Evolutionary conservation across 2,797 vertebrate genomes (phyloP).

Genomic region (Sorex maritimensis): DNA sequence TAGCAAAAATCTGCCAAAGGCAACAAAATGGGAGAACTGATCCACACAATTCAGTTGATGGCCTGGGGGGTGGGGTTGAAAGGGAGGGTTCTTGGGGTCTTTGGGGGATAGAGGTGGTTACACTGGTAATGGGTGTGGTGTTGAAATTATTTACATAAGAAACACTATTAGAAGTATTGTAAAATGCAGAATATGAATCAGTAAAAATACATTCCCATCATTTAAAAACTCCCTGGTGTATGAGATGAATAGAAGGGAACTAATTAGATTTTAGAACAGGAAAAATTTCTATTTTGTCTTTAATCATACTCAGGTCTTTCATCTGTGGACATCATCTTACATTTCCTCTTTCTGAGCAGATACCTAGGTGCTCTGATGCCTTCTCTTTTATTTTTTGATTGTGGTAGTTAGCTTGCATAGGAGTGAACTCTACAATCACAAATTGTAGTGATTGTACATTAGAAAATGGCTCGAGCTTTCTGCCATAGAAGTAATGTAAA

Average conservation of each 20-base stretch:
- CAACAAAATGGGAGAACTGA: too few relatives aligned
- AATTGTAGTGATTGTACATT: not conserved
- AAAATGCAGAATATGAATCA: too few relatives aligned
- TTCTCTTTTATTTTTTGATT: not conserved
- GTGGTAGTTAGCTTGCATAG: not conserved
- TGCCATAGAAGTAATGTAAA: not conserved
- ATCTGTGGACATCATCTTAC: not conserved
- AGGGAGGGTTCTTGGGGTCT: too few relatives aligned
- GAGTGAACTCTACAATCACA: not conserved
- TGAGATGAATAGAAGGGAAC: not conserved
- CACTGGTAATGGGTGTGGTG: too few relatives aligned
- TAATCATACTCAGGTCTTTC: not conserved
- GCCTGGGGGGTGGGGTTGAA: too few relatives aligned
- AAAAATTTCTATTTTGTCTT: not conserved
- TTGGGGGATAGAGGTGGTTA: too few relatives aligned
- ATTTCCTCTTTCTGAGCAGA: not conserved
- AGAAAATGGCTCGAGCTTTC: not conserved
- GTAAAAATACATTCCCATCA: not conserved
- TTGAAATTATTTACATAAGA: too few relatives aligned
- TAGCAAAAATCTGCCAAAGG: too few relatives aligned
- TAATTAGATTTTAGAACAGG: not conserved
- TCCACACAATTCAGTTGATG: too few relatives aligned
- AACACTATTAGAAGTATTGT: too few relatives aligned
- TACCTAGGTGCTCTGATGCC: not conserved
- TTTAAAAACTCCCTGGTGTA: not conserved